A percentile compares a stretch with the other conserved stretches of the same genome.
phyloP scores from a whole-genome alignment of 2,888 invertebrate species.

The Ennomos quercinarius region DNA sequence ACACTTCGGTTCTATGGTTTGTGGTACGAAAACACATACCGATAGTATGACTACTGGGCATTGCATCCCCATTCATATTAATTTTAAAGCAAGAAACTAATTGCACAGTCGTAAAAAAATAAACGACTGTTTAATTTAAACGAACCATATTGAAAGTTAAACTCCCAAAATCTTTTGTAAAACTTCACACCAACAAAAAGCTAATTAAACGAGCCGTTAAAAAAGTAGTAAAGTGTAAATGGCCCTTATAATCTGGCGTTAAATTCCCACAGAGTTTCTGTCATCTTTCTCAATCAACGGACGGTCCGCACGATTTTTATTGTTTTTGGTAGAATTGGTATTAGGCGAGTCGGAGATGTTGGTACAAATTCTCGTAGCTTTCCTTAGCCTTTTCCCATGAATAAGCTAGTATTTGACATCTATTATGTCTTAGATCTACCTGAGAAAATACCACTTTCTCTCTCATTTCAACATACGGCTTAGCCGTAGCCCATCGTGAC shows the following conservation, averaged over 20 bases:
- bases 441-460: no score
- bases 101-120: slow-evolving; percentile 5
- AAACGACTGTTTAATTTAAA: neutral
- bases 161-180: slow-evolving; percentile 10
- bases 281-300: slow-evolving; percentile 83
- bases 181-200: slow-evolving; percentile 30
- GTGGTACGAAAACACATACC: no score
- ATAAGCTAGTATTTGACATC: no score
- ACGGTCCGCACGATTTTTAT: slow-evolving; percentile 79
- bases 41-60: no score
- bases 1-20: no score
- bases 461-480: no score
- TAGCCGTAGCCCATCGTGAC: no score
- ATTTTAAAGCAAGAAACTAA: no score
- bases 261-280: slow-evolving; percentile 68
- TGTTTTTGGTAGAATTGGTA: slow-evolving; percentile 76
- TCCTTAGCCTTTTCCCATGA: no score
- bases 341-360: slow-evolving; percentile 46
- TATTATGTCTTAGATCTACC: no score
- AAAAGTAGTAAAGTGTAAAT: slow-evolving; percentile 58
- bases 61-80: no score
- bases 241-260: slow-evolving; percentile 62
- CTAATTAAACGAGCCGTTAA: slow-evolving; percentile 28
- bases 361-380: no score
- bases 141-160: neutral